Evolutionary conservation across 2,113 vertebrate species (phyloP).

Genomic region (Xiphophorus couchianus): DNA sequence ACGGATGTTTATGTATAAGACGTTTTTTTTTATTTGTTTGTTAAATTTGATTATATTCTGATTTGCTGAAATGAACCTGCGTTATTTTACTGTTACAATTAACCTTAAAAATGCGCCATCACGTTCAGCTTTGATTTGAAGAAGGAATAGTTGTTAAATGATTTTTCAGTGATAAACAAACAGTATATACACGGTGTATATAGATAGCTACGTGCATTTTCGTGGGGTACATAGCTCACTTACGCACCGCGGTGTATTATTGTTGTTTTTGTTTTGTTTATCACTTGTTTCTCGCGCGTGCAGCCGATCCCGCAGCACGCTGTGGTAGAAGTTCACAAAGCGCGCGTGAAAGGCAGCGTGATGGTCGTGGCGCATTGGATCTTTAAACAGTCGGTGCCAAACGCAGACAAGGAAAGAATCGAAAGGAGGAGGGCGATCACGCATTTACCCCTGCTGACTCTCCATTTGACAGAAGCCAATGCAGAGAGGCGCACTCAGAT

Average conservation of each 20-base stretch:
- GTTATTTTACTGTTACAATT: too few species aligned
- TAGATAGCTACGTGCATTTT: too few species aligned
- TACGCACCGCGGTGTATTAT: constrained; percentile 13
- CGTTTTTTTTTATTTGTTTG: too few species aligned
- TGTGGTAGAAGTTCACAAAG: constrained; percentile 60
- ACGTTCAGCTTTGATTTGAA: too few species aligned
- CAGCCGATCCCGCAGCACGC: constrained; percentile 32
- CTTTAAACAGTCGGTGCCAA: constrained; percentile 17
- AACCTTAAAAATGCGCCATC: too few species aligned
- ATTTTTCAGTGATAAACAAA: too few species aligned
- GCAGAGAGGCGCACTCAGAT: constrained; percentile 34
- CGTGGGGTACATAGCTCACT: background rate
- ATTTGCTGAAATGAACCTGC: too few species aligned
- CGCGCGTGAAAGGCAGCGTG: constrained; percentile 58
- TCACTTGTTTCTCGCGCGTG: constrained; percentile 1
- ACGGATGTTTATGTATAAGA: too few species aligned
- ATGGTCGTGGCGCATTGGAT: constrained; percentile 64
- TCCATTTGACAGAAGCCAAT: constrained; percentile 49
- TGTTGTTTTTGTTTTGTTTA: constrained; percentile 57
- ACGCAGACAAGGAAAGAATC: constrained; percentile 43
- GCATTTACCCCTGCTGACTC: constrained; percentile 71
- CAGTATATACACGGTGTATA: too few species aligned
- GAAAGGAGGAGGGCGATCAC: constrained; percentile 52
- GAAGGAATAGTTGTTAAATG: too few species aligned
- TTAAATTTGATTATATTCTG: too few species aligned